A percentile compares a stretch with the other conserved stretches of the same genome.
Conservation (phyloP, 2,113 vertebrate species). For the Prunella fulvescens region DNA sequence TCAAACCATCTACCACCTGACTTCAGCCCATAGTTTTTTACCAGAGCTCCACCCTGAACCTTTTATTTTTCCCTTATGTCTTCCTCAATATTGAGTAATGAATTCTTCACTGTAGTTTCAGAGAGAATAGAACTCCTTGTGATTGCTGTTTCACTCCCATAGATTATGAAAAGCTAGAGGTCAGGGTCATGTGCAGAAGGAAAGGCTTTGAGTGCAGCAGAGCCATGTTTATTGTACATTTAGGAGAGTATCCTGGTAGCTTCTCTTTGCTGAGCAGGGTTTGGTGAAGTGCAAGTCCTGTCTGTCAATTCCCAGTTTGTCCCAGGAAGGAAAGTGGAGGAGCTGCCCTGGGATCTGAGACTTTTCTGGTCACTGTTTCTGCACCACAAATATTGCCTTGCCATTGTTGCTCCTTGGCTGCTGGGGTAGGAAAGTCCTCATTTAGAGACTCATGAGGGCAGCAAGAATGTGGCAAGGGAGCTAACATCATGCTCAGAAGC, state of each 20-base stretch:
- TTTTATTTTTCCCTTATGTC: neutral
- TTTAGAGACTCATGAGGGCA: neutral
- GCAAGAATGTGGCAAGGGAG: neutral
- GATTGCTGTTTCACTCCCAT: neutral
- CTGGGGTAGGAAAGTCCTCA: neutral
- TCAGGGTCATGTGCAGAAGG: neutral
- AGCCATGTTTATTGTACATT: neutral
- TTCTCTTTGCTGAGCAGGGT: neutral
- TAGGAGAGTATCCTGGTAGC: neutral
- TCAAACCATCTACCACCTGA: neutral
- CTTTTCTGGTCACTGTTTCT: neutral
- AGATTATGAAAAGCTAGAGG: neutral
- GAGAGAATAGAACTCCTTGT: neutral
- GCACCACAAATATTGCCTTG: neutral
- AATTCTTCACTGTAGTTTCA: neutral
- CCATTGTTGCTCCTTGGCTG: fast-evolving
- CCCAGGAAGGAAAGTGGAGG: neutral
- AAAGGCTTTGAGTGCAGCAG: neutral
- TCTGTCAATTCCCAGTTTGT: neutral
- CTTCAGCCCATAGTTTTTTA: neutral
- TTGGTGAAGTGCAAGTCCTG: neutral
- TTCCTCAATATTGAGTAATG: neutral
- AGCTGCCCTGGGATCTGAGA: neutral
- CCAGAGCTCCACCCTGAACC: neutral
- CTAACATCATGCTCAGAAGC: neutral